Evolutionary conservation across 2,888 invertebrate species (phyloP).

Genomic region (Rugalucina vietnamica): DNA sequence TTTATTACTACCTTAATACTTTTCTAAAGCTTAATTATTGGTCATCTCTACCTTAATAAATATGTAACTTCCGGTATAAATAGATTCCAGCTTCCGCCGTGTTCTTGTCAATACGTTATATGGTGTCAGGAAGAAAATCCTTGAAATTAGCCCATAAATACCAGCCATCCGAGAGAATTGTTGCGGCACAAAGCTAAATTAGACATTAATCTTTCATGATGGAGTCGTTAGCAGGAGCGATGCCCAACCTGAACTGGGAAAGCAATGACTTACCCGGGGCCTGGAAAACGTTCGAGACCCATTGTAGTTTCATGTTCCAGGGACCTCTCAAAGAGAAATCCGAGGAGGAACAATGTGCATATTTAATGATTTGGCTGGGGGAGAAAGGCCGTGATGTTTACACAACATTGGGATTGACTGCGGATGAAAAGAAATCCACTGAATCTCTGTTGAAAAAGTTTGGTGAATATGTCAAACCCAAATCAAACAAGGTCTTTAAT

Average conservation of each 20-base stretch:
- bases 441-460: conserved; percentile 23
- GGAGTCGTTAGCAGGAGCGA: not conserved
- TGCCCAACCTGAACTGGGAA: not conserved
- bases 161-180: not conserved
- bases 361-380: conserved; percentile 57
- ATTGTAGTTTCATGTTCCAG: conserved; percentile 47
- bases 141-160: not conserved
- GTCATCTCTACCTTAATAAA: no score
- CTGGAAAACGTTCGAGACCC: conserved; percentile 49
- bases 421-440: conserved; percentile 24
- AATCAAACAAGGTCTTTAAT: conserved; percentile 45
- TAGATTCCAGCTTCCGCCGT: not conserved
- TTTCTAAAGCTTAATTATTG: no score
- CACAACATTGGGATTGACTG: conserved; percentile 31
- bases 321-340: conserved; percentile 45
- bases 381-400: conserved; percentile 49
- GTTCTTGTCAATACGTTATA: not conserved
- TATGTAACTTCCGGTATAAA: no score
- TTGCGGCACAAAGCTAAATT: not conserved
- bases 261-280: conserved; percentile 20
- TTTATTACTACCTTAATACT: no score
- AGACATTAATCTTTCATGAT: not conserved
- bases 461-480: conserved; percentile 42
- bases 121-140: not conserved
- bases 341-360: conserved; percentile 45